Evolutionary conservation across 2,888 invertebrate genomes (phyloP), one percentile per base, ranked within the genome.

Genomic region (Dicyrtoma fusca): DNA sequence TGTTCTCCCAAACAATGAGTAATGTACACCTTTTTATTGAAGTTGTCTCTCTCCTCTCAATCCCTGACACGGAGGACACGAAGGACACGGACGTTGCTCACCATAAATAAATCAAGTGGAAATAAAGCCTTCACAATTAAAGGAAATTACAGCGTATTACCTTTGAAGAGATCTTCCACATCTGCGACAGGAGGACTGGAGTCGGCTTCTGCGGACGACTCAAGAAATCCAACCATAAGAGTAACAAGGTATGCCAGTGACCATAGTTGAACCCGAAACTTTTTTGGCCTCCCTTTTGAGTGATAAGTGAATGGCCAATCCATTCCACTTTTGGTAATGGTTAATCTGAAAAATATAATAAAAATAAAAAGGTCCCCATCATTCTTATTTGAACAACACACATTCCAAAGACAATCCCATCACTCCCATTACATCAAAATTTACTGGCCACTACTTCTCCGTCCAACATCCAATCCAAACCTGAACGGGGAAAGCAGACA

Each of bases 231-330:
- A 76, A 75, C 76, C 57, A 69, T 69, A 61, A 79, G 75, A 74
- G 75, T 74, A 69, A 74, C 75, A 69, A 79, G 77, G 76, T 75
- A 78, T 61, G 73, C 74, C 71, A 80, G 73, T 74, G 73, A 74
- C 77, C 76, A 76, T 73, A 74, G 53, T 74, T 71, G 74, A 57
- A 76, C 64, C 72, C 73, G 74, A 74, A 72, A 77, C 76, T 71
- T 74, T 74, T 72, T 74, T 65, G 78, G 80, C 77, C 80, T 78
- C 76, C 79, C 75, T 77, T 80, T 80, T 70, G 80, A 80, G 77
- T 80, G 80, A 77, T 78, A 79, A 74, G 76, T 78, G 77, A 81
- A 78, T 78, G 80, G 79, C 79, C 80, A 81, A 79, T 81, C 80
- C 80, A 81, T 81, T 77, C 79, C 79, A 77, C 75, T 77, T 74